phyloP scores from a whole-genome alignment of 2,113 vertebrate genomes.

The Xyliphius kryptos region DNA sequence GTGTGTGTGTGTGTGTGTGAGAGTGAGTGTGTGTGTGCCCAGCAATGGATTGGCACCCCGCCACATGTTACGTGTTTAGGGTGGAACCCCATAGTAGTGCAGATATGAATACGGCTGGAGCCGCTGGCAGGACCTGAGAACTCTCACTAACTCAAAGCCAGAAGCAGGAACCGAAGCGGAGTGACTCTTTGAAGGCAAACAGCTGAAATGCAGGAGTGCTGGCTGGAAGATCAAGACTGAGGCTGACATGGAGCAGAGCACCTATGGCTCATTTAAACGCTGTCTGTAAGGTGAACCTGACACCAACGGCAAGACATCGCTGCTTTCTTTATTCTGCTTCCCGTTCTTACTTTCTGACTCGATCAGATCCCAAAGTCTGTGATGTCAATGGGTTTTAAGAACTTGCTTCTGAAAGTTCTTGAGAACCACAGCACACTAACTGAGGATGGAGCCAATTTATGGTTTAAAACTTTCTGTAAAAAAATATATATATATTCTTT shows the following conservation, averaged over 20 bases:
- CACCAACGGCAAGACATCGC: slow-evolving; percentile 18
- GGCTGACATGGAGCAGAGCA: slow-evolving; percentile 44
- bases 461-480: too few relatives aligned
- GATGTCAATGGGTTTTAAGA: slow-evolving; percentile 19
- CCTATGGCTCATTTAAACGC: slow-evolving; percentile 42
- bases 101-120: slow-evolving; percentile 6
- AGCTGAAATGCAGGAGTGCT: slow-evolving; percentile 46
- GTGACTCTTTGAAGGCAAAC: slow-evolving; percentile 49
- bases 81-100: too few relatives aligned
- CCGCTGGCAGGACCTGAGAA: slow-evolving; percentile 18
- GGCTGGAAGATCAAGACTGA: slow-evolving; percentile 41
- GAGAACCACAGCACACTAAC: slow-evolving; percentile 3
- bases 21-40: too few relatives aligned
- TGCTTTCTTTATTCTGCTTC: background rate
- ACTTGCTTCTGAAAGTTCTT: slow-evolving; percentile 17
- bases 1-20: too few relatives aligned
- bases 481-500: too few relatives aligned
- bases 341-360: background rate
- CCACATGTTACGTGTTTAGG: too few relatives aligned
- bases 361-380: background rate
- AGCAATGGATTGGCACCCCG: too few relatives aligned
- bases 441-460: too few relatives aligned
- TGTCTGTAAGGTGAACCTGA: slow-evolving; percentile 20
- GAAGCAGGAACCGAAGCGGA: slow-evolving; percentile 43
- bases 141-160: slow-evolving; percentile 27